A percentile compares a stretch with the other conserved stretches of the same genome.
Conservation (phyloP, 2,888 invertebrate genomes). For the Scaptomyza polygonia region DNA sequence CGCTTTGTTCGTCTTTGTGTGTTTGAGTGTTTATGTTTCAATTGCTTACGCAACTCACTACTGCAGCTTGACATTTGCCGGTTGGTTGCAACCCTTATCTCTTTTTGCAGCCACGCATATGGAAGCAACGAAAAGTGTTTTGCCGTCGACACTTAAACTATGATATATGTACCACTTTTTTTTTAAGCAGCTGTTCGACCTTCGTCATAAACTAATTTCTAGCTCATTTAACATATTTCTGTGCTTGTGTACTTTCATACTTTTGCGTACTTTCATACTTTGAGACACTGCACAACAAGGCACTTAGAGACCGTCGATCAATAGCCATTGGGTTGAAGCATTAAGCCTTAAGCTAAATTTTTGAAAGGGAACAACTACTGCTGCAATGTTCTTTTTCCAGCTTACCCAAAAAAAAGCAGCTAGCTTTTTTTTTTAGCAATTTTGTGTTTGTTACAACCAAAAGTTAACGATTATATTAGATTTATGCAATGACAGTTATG, state of each 20-base stretch:
- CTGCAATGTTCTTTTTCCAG: too few species aligned
- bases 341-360: conserved; percentile 41
- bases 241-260: conserved; percentile 38
- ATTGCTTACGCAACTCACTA: too few species aligned
- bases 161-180: too few species aligned
- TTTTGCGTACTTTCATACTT: conserved; percentile 65
- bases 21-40: neutral
- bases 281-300: conserved; percentile 24
- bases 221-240: conserved; percentile 66
- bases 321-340: conserved; percentile 25
- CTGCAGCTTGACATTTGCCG: neutral
- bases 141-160: conserved; percentile 24
- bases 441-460: too few species aligned
- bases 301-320: conserved; percentile 51
- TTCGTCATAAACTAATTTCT: conserved; percentile 74
- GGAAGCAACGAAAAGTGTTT: conserved; percentile 22
- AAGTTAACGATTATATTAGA: too few species aligned
- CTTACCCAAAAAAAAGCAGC: too few species aligned
- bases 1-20: neutral
- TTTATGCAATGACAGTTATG: too few species aligned
- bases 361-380: too few species aligned
- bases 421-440: too few species aligned
- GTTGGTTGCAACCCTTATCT: too few species aligned
- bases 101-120: neutral
- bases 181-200: conserved; percentile 49